These are phyloP conservation scores for Euplexia lucipara DNA, from an alignment of 2,888 invertebrate species.

Conservation along the genomic window DNA sequence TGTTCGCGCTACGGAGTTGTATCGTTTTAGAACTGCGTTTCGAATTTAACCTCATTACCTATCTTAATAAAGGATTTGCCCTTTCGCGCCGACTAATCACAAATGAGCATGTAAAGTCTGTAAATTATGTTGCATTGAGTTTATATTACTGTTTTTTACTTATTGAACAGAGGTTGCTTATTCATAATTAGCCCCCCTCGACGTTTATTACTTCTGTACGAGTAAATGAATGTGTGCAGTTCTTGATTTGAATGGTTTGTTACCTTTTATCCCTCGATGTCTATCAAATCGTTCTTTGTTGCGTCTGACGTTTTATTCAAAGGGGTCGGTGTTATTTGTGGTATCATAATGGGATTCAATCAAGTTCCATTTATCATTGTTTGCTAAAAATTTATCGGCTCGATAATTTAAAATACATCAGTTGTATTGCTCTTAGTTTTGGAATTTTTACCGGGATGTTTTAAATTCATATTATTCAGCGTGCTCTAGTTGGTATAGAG, in stretches of 20 bases:
- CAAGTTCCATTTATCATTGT: conserved; percentile 64
- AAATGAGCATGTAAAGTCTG: conserved; percentile 90
- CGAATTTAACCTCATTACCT: conserved; percentile 91
- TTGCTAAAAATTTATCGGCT: conserved; percentile 61
- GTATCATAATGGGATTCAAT: conserved; percentile 65
- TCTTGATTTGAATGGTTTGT: conserved; percentile 78
- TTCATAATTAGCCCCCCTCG: conserved; percentile 90
- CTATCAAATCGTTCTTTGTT: conserved; percentile 71
- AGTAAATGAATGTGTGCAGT: conserved; percentile 81
- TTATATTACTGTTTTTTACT: conserved; percentile 85
- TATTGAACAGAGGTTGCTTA: conserved; percentile 85
- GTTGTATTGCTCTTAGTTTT: conserved; percentile 28
- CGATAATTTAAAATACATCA: conserved; percentile 52
- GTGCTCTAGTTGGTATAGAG: conserved; percentile 66
- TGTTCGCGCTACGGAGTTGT: conserved; percentile 70
- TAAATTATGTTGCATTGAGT: conserved; percentile 90
- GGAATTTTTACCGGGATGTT: neutral
- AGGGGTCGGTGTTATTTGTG: conserved; percentile 63
- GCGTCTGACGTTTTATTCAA: conserved; percentile 67
- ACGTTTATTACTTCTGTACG: conserved; percentile 89
- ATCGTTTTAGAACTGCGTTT: conserved; percentile 73
- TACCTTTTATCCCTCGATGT: conserved; percentile 68
- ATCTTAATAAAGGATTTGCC: conserved; percentile 91
- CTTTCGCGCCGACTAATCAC: conserved; percentile 91
- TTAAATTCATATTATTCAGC: conserved; percentile 20